Conservation (phyloP, 2,797 vertebrate genomes). For the Cryptoblepharus egeriae region DNA sequence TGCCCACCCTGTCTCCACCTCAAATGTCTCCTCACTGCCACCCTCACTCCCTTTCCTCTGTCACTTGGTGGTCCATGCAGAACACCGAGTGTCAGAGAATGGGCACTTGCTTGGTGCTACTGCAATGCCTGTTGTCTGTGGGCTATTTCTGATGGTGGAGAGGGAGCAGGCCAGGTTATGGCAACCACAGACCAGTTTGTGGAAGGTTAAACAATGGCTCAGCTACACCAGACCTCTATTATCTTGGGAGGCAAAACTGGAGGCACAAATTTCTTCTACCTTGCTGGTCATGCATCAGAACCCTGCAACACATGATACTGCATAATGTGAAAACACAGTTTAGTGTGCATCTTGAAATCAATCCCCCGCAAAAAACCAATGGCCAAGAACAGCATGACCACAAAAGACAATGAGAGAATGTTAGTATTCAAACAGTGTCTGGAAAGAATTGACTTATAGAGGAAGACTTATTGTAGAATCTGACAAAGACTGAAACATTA, state of each 20-base stretch:
- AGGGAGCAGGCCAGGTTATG: too few relatives aligned
- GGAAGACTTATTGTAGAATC: constrained; percentile 46
- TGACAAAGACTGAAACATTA: constrained; percentile 52
- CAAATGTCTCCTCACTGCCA: too few relatives aligned
- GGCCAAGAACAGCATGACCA: neutral
- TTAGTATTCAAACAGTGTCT: constrained; percentile 37
- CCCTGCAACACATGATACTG: neutral
- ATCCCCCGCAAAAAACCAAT: neutral
- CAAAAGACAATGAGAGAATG: constrained; percentile 19
- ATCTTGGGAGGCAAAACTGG: neutral
- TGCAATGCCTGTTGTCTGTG: too few relatives aligned
- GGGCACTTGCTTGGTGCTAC: too few relatives aligned
- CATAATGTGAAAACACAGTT: neutral
- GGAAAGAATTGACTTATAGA: constrained; percentile 53
- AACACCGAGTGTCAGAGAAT: too few relatives aligned
- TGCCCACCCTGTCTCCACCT: too few relatives aligned
- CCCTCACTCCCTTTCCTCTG: too few relatives aligned
- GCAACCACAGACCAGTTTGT: too few relatives aligned
- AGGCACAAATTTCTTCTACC: neutral
- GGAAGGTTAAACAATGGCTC: too few relatives aligned
- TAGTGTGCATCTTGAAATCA: neutral
- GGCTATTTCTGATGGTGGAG: too few relatives aligned
- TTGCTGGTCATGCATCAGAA: neutral
- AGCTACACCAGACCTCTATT: neutral
- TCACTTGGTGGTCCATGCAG: too few relatives aligned